Evolutionary conservation across 2,113 vertebrate species (phyloP), one percentile per base, ranked within the genome.

Genomic region (Pelobates fuscus): DNA sequence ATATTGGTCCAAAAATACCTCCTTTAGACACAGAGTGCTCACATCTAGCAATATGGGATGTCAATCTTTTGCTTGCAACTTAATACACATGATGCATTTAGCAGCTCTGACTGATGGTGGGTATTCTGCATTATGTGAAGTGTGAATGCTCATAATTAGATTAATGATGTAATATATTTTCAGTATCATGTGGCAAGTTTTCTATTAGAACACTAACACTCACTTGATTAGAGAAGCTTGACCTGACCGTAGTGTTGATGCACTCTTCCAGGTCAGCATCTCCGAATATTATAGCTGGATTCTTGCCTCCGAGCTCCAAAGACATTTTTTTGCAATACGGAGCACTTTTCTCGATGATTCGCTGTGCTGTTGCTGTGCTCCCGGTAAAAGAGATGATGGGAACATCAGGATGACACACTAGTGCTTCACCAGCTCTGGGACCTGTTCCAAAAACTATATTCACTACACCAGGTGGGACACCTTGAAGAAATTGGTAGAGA

Each of bases 181-280:
- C n/a, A n/a, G n/a, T n/a, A n/a, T n/a, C n/a, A n/a, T n/a, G n/a
- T n/a, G n/a, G n/a, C n/a, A n/a, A n/a, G n/a, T n/a, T n/a, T n/a
- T n/a, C n/a, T n/a, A n/a, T n/a, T n/a, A n/a, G n/a, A n/a, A n/a
- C n/a, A 12, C 37, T 12, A 4, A 26, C 2, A 80, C 27, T 80
- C 24, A 98, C 97, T 94, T 99, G 97, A 80, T 99, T 99, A 82
- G 89, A 89, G 84, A 99, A 99, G 83, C 96, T 98, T 84, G 97
- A 99, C 77, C 87, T 91, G 10, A 98, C 82, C 0, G 97, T 98
- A 1, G 90, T 92, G 29, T 90, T 83, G 32, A 99, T 83, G 69
- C 95, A 98, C 2, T 94, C 88, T 6, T 89, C 90, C 81, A 99
- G 79, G 83, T 97, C 88, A 0, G 96, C 95, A 8, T 98, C 97